Percentiles rank a stretch among this genome's conserved stretches.
Evolutionary conservation across 2,113 vertebrate genomes (phyloP).

Genomic region (Scolopax mira): DNA sequence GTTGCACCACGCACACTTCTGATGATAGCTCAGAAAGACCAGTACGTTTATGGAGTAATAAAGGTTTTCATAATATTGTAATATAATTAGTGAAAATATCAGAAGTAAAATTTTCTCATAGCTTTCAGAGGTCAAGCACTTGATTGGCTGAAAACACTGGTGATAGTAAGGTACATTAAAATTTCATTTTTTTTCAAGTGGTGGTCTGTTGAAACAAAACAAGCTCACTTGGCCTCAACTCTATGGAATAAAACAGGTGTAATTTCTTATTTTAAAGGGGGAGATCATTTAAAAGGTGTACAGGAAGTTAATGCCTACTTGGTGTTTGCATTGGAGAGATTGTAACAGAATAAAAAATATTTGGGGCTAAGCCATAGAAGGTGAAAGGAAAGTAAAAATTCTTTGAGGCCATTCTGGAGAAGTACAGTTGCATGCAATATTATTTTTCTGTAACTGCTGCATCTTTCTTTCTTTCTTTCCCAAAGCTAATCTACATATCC

Average conservation of each 20-base stretch:
- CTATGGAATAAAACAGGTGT: accelerated
- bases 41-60: background rate
- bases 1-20: background rate
- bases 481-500: background rate
- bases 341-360: background rate
- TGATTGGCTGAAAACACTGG: background rate
- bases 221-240: background rate
- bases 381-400: background rate
- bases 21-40: background rate
- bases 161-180: background rate
- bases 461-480: too few relatives aligned
- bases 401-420: background rate
- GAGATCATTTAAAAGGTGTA: background rate
- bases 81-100: background rate
- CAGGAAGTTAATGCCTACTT: background rate
- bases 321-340: background rate
- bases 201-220: background rate
- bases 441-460: background rate
- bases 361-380: background rate
- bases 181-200: background rate
- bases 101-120: background rate
- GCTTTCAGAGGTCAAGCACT: background rate
- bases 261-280: background rate
- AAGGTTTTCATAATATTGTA: background rate
- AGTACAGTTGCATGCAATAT: background rate